Evolutionary conservation across 1,140 invertebrate species (phyloP).

Genomic region (Macrobrachium rosenbergii): DNA sequence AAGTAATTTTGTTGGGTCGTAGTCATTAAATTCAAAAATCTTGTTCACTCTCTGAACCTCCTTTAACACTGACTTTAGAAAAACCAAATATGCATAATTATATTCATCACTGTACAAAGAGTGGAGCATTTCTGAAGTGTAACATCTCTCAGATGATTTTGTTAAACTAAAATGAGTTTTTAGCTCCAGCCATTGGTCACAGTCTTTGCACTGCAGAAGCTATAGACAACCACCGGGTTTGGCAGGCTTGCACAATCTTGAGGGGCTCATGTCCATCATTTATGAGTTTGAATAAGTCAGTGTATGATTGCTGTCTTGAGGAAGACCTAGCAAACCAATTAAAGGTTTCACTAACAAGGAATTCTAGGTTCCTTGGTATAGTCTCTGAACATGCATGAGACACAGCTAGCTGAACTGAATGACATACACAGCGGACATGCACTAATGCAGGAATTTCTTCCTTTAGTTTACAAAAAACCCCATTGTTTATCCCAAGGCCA

Average conservation of each 20-base stretch:
- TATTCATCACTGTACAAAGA: no score
- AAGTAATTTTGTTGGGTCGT: no score
- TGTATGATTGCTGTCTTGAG: constrained; percentile 41
- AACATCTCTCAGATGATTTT: no score
- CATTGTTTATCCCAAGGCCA: constrained; percentile 46
- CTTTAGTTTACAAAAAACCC: constrained; percentile 28
- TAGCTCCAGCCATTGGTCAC: constrained; percentile 68
- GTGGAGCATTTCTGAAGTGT: no score
- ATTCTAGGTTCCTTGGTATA: constrained; percentile 36
- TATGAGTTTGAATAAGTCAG: constrained; percentile 24
- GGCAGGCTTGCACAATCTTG: constrained; percentile 68
- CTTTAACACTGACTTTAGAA: no score
- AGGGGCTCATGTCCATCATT: constrained; percentile 66
- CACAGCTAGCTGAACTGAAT: constrained; percentile 26
- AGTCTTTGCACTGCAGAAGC: constrained; percentile 68
- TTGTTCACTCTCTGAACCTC: no score
- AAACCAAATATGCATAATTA: no score
- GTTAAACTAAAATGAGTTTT: no score
- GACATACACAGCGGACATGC: constrained; percentile 25
- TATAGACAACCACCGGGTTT: constrained; percentile 70
- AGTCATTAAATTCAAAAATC: no score
- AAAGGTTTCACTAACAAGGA: constrained; percentile 17
- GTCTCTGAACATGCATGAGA: constrained; percentile 34
- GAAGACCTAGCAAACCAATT: constrained; percentile 49
- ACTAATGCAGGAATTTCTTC: constrained; percentile 48